Conservation (phyloP, 2,888 invertebrate species). For the Drosophila pegasa region DNA sequence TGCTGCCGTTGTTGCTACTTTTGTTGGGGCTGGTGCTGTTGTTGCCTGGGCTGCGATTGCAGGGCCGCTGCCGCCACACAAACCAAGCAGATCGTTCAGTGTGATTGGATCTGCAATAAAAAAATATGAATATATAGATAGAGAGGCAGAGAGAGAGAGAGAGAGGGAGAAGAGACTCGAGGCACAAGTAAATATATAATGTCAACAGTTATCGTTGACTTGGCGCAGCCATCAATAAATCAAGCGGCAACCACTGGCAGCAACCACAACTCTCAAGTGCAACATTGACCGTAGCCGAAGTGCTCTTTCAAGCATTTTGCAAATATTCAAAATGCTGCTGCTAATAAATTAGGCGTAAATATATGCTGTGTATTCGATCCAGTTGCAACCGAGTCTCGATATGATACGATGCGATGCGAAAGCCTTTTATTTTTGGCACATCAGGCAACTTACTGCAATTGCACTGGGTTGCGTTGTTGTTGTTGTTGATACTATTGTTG, state of each 20-base stretch:
- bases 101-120: slow-evolving; percentile 79
- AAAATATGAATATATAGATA: not conserved
- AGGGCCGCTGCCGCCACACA: slow-evolving; percentile 68
- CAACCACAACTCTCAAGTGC: slow-evolving; percentile 56
- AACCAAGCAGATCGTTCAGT: slow-evolving; percentile 82
- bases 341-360: slow-evolving; percentile 81
- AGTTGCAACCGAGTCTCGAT: slow-evolving; percentile 9
- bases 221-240: slow-evolving; percentile 75
- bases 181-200: slow-evolving; percentile 18
- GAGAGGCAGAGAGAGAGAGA: not conserved
- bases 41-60: slow-evolving; percentile 52
- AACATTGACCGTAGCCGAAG: slow-evolving; percentile 21
- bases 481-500: slow-evolving; percentile 29
- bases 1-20: slow-evolving; percentile 40
- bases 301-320: slow-evolving; percentile 73
- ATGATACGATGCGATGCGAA: slow-evolving; percentile 1
- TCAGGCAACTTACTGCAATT: slow-evolving; percentile 69
- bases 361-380: slow-evolving; percentile 48
- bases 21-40: slow-evolving; percentile 36
- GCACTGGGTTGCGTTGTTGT: slow-evolving; percentile 48
- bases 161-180: not conserved
- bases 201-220: slow-evolving; percentile 63
- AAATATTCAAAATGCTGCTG: slow-evolving; percentile 68
- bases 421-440: slow-evolving; percentile 10
- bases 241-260: slow-evolving; percentile 38